A percentile compares a stretch with the other conserved stretches of the same genome.
Evolutionary conservation across 2,888 invertebrate genomes (phyloP).

Genomic region (Itoplectis maculator): DNA sequence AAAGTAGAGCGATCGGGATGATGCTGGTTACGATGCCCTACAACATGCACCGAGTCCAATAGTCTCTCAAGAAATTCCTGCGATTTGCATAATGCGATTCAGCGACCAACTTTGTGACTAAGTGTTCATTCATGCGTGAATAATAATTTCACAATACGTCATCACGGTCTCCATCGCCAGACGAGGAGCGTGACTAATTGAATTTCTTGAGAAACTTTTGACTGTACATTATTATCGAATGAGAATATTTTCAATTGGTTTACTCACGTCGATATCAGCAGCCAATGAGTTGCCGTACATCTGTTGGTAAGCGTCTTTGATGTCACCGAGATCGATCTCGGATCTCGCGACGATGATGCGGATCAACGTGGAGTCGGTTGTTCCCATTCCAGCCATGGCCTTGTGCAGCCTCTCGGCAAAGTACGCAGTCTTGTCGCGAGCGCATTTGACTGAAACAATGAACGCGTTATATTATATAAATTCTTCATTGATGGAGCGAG

Average conservation of each 20-base stretch:
- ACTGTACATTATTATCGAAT: slow-evolving; percentile 32
- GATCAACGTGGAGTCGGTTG: slow-evolving; percentile 94
- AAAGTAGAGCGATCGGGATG: slow-evolving; percentile 32
- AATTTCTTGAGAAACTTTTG: slow-evolving; percentile 60
- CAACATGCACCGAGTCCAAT: slow-evolving; percentile 39
- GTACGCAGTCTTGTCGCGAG: slow-evolving; percentile 92
- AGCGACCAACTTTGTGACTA: slow-evolving; percentile 47
- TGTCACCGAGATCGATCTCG: slow-evolving; percentile 94
- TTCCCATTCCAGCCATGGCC: slow-evolving; percentile 95
- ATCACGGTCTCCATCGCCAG: neutral
- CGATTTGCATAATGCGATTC: slow-evolving; percentile 35
- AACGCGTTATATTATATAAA: neutral
- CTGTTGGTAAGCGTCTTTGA: slow-evolving; percentile 91
- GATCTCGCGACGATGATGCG: slow-evolving; percentile 93
- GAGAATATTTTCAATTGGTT: slow-evolving; percentile 9
- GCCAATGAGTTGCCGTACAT: slow-evolving; percentile 92
- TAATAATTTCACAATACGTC: slow-evolving; percentile 38
- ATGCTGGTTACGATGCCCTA: slow-evolving; percentile 43
- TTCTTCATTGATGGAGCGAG: neutral
- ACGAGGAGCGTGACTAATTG: slow-evolving; percentile 47
- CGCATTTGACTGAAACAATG: slow-evolving; percentile 88
- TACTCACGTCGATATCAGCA: slow-evolving; percentile 91
- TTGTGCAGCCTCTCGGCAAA: slow-evolving; percentile 94
- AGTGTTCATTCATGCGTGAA: slow-evolving; percentile 57
- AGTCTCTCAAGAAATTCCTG: slow-evolving; percentile 54